Percentiles rank a stretch among this genome's conserved stretches.
Evolutionary conservation across 2,113 vertebrate species (phyloP).

Genomic region (Coturnix japonica): DNA sequence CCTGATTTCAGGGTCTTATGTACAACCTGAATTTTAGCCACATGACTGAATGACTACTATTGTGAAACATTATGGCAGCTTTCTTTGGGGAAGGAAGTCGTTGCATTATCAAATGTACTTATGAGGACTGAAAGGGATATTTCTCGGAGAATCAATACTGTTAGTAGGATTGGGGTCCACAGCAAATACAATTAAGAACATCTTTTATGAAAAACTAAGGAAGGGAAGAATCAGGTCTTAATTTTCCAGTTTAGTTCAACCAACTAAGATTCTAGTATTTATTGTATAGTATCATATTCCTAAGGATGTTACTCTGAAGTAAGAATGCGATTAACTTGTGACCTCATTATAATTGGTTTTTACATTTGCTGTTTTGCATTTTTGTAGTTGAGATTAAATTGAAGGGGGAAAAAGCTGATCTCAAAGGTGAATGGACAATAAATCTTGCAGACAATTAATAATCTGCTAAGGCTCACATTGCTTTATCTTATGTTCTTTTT

Average conservation of each 20-base stretch:
- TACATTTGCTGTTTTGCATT: constrained; percentile 18
- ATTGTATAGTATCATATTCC: neutral
- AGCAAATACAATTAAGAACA: neutral
- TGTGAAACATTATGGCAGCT: neutral
- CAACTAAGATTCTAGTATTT: too few species aligned
- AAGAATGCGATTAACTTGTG: constrained; percentile 13
- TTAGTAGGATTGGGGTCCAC: neutral
- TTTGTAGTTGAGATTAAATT: neutral
- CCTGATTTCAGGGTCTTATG: neutral
- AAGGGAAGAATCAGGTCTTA: neutral
- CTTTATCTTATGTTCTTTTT: constrained; percentile 13
- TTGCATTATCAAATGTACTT: neutral
- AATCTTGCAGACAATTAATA: constrained; percentile 45
- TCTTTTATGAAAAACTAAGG: neutral
- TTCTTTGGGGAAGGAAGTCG: neutral
- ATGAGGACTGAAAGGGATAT: neutral
- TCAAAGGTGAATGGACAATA: constrained; percentile 22
- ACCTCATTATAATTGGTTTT: constrained; percentile 12
- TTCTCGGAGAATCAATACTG: neutral
- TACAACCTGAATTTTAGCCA: neutral
- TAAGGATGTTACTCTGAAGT: neutral
- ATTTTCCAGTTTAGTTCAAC: neutral
- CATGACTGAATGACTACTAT: neutral
- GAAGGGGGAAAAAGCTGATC: neutral
- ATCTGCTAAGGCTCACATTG: constrained; percentile 6